These are phyloP conservation scores for Euwallacea fornicatus DNA, from an alignment of 1,140 invertebrate species.

Conservation along the genomic window DNA sequence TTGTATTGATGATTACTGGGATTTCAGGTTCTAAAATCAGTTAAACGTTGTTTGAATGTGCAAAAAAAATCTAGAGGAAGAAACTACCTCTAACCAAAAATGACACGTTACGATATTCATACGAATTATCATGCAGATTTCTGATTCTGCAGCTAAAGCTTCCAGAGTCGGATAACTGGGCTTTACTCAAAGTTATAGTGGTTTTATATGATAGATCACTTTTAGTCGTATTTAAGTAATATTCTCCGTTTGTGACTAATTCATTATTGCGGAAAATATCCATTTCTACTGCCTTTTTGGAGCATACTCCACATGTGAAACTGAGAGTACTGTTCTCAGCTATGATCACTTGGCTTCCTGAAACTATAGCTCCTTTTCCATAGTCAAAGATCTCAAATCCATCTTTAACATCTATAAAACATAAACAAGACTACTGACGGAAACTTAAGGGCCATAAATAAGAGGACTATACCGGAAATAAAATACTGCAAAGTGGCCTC, in stretches of 20 bases:
- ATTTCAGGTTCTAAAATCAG: conserved; percentile 42
- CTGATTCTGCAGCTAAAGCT: conserved; percentile 46
- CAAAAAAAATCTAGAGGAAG: no score
- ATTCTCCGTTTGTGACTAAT: neutral
- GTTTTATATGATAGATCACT: conserved; percentile 29
- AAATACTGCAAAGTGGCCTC: conserved; percentile 6
- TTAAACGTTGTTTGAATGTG: neutral
- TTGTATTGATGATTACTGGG: conserved; percentile 48
- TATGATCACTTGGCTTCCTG: conserved; percentile 47
- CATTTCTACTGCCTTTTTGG: conserved; percentile 55
- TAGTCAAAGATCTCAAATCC: conserved; percentile 54
- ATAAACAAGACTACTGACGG: neutral
- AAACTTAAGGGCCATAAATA: neutral
- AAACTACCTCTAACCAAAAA: conserved; percentile 41
- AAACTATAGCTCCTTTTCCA: conserved; percentile 38
- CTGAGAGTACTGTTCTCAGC: conserved; percentile 58
- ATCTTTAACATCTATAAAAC: conserved; percentile 50
- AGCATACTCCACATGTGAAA: conserved; percentile 59
- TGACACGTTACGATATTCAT: conserved; percentile 32
- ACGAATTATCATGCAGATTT: conserved; percentile 29
- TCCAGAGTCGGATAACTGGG: conserved; percentile 38
- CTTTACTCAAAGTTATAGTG: conserved; percentile 18
- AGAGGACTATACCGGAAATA: conserved; percentile 5
- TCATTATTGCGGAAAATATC: conserved; percentile 26
- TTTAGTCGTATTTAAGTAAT: neutral